Evolutionary conservation across 2,113 vertebrate genomes (phyloP).

Genomic region (Sciurus niger): DNA sequence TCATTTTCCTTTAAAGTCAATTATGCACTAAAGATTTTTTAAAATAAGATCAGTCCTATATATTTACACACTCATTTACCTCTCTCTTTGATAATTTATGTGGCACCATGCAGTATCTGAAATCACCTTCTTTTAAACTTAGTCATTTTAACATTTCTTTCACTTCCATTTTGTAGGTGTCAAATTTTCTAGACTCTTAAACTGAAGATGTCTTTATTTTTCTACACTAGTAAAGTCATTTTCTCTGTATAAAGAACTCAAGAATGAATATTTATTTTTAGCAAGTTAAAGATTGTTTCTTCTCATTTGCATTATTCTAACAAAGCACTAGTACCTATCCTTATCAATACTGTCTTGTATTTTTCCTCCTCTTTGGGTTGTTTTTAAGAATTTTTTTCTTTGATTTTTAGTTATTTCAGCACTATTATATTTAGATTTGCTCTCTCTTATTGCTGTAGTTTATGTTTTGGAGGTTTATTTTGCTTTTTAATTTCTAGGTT

Average conservation of each 20-base stretch:
- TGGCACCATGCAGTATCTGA: not conserved
- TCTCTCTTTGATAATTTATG: not conserved
- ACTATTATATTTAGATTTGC: not conserved
- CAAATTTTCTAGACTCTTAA: not conserved
- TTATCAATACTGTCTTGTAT: not conserved
- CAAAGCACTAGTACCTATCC: not conserved
- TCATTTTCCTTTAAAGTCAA: not conserved
- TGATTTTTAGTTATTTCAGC: not conserved
- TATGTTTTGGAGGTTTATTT: not conserved
- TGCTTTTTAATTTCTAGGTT: not conserved
- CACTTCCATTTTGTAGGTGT: not conserved
- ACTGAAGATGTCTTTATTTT: not conserved
- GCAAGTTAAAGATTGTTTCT: not conserved
- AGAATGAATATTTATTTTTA: not conserved
- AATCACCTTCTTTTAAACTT: not conserved
- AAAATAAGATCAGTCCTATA: not conserved
- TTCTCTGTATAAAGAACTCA: not conserved
- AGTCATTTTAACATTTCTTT: not conserved
- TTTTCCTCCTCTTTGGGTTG: not conserved
- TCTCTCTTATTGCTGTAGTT: not conserved
- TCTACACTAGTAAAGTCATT: not conserved
- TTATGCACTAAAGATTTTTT: not conserved
- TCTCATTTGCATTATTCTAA: not conserved
- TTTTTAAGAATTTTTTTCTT: not conserved
- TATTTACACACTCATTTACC: not conserved